Base-by-base conservation (phyloP, 2,113 vertebrate genomes). In the Phalacrocorax pelagicus region DNA sequence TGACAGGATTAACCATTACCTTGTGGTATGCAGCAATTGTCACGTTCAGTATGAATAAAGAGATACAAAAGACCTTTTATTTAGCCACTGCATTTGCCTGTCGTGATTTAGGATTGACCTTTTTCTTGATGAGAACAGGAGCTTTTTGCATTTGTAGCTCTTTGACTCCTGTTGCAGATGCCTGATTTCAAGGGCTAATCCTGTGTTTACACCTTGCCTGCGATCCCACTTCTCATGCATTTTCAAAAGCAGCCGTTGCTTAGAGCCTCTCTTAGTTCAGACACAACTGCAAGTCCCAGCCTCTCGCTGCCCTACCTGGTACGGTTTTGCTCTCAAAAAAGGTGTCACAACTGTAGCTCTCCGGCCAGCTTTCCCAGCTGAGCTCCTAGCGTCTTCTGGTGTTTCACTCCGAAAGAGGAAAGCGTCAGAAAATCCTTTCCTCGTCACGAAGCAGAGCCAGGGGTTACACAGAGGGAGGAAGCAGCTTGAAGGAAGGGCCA, bases 401-500 rank as follows among this genome's bases (percentile, higher is more conserved):
- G 63, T 61, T 92, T 71, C 42, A 47, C 59, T 91, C 73, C 77
- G 78, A 9, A 61, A 70, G 62, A 86, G 29, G 23, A 84, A 87
- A 78, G 54, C 0, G 0, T 66, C 72, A 71, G 63, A 88, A 96
- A 91, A 87, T 87, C 86, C 86, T 92, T 65, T 51, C 70, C 72
- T 96, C 78, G 74, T 55, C 79, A 75, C 1, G 1, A 86, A 88
- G 71, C 79, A 52, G 65, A 94, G 71, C 63, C 63, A 63, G 77
- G 63, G 46, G 30, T 90, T 77, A 26, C 46, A 32, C 51, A 21
- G 15, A 27, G 62, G 78, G 91, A 81, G 81, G 90, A 92, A 95
- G 73, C 92, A 95, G 89, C 70, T 74, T 87, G 69, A 62, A 47
- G 94, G 75, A 88, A 96, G 71, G 83, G 52, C 70, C 52, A 78